Conservation (phyloP, 2,113 vertebrate genomes). For the Carassius auratus region DNA sequence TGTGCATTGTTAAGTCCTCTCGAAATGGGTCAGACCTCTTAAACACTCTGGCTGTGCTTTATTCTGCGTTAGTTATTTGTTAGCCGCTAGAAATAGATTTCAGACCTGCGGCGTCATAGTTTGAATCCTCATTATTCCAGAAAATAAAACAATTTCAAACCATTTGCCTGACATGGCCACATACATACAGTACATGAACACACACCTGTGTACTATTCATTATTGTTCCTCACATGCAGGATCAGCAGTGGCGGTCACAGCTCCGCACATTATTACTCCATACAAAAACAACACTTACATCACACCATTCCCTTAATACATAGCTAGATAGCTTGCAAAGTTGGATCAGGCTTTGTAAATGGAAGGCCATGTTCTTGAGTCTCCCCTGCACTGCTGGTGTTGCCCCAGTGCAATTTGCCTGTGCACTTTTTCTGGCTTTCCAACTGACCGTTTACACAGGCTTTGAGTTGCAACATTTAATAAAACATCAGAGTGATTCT, state of each 20-base stretch:
- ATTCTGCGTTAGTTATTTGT: constrained; percentile 1
- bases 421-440: constrained; percentile 36
- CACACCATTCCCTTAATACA: constrained; percentile 28
- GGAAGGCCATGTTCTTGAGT: constrained; percentile 25
- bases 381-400: neutral
- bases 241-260: constrained; percentile 16
- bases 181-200: neutral
- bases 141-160: constrained; percentile 12
- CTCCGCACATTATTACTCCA: constrained; percentile 32
- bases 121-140: constrained; percentile 34
- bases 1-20: constrained; percentile 22
- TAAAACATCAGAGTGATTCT: constrained; percentile 38
- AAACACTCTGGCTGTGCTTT: constrained; percentile 26
- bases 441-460: constrained; percentile 27
- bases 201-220: constrained; percentile 23
- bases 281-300: constrained; percentile 35
- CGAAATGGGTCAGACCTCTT: constrained; percentile 28
- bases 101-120: constrained; percentile 20
- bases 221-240: constrained; percentile 41
- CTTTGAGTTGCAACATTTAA: constrained; percentile 44
- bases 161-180: constrained; percentile 17
- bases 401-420: constrained; percentile 28
- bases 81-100: constrained; percentile 12
- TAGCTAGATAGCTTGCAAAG: constrained; percentile 45
- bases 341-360: constrained; percentile 48